Conservation (phyloP, 2,888 invertebrate genomes). For the Lysandra bellargus region DNA sequence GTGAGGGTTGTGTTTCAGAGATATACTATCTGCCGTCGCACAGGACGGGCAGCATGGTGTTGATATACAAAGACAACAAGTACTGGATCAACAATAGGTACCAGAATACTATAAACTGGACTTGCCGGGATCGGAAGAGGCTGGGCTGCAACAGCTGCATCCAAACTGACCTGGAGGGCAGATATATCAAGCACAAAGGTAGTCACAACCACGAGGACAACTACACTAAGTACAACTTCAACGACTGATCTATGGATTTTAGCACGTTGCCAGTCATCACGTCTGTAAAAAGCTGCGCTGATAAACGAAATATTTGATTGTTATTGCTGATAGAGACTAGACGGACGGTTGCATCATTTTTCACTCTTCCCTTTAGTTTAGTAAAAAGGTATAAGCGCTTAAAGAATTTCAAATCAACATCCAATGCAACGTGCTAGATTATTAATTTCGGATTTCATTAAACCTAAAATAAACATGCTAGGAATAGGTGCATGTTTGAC, state of each 20-base stretch:
- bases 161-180: conserved; percentile 69
- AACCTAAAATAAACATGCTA: not conserved
- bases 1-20: conserved; percentile 55
- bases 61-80: conserved; percentile 75
- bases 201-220: conserved; percentile 73
- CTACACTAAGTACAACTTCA: conserved; percentile 74
- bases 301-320: not conserved
- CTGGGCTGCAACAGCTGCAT: conserved; percentile 73
- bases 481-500: not conserved
- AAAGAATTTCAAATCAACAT: not conserved
- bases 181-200: conserved; percentile 72
- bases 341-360: not conserved
- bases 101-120: conserved; percentile 76
- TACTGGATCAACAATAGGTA: conserved; percentile 77
- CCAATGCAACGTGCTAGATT: conserved; percentile 9
- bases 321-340: not conserved
- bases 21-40: conserved; percentile 75
- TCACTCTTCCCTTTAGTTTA: not conserved
- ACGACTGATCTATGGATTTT: conserved; percentile 58
- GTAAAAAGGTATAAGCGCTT: not conserved
- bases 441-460: not conserved
- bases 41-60: conserved; percentile 74
- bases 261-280: conserved; percentile 47
- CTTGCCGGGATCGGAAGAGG: conserved; percentile 69
- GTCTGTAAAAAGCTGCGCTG: conserved; percentile 46